Evolutionary conservation across 2,888 invertebrate genomes (phyloP).

Genomic region (Oxycera nigricornis): DNA sequence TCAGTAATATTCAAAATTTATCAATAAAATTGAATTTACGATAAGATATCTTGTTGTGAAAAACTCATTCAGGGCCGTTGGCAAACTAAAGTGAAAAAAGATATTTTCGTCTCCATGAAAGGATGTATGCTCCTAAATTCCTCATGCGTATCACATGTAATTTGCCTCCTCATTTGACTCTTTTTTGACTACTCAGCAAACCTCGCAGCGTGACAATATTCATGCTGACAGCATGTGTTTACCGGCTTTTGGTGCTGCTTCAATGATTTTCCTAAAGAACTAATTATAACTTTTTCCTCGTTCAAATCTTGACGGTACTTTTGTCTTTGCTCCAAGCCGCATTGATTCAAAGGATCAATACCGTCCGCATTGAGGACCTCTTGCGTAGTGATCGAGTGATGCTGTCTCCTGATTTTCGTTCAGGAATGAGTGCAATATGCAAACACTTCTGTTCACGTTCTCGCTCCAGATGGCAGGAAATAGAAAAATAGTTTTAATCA

Average conservation of each 20-base stretch:
- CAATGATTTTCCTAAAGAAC: slow-evolving; percentile 28
- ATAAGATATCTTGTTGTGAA: too few relatives aligned
- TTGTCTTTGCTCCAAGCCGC: background rate
- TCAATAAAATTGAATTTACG: too few relatives aligned
- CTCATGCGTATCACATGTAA: too few relatives aligned
- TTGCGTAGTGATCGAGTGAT: background rate
- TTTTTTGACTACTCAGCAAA: too few relatives aligned
- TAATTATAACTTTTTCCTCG: slow-evolving; percentile 21
- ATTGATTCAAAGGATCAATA: slow-evolving; percentile 8
- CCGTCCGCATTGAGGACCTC: background rate
- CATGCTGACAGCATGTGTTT: slow-evolving; percentile 35
- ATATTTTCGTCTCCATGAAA: too few relatives aligned
- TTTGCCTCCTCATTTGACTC: too few relatives aligned
- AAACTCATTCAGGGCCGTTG: too few relatives aligned
- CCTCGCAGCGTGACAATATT: slow-evolving; percentile 27
- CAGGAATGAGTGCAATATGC: slow-evolving; percentile 12
- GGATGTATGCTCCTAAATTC: too few relatives aligned
- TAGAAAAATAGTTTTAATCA: slow-evolving; percentile 28
- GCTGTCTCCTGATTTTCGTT: too few relatives aligned
- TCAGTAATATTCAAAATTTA: too few relatives aligned
- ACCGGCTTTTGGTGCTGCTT: background rate
- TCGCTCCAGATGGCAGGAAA: slow-evolving; percentile 31
- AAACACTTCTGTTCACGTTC: slow-evolving; percentile 7
- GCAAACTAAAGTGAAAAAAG: too few relatives aligned
- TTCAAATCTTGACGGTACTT: slow-evolving; percentile 1